Conservation (phyloP, 2,888 invertebrate species). For the Drosophila affinis region DNA sequence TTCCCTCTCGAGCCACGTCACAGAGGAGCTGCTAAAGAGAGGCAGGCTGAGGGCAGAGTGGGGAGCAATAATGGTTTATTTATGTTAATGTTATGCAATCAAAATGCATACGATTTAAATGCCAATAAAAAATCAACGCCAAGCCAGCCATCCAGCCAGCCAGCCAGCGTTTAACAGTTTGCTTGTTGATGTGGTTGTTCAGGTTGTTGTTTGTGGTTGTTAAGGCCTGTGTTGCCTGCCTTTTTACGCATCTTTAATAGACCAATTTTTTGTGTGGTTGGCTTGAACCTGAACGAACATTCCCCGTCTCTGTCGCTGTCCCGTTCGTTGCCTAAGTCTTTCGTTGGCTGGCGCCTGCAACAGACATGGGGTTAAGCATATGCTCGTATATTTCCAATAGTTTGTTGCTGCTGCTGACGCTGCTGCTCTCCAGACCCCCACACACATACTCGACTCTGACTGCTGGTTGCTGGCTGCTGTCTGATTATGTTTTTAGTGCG, state of each 20-base stretch:
- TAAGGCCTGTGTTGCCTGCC: constrained; percentile 55
- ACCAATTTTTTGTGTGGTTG: constrained; percentile 65
- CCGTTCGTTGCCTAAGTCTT: constrained; percentile 74
- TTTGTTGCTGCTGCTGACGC: constrained; percentile 70
- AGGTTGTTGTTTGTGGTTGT: constrained; percentile 33
- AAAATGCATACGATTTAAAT: constrained; percentile 81
- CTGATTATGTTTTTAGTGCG: constrained; percentile 80
- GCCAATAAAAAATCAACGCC: constrained; percentile 80
- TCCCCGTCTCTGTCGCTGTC: no score
- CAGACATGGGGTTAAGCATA: constrained; percentile 54
- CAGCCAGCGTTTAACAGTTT: constrained; percentile 65
- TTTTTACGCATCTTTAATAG: constrained; percentile 79
- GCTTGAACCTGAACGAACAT: background rate
- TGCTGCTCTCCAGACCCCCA: constrained; percentile 51
- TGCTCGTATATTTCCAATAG: constrained; percentile 71
- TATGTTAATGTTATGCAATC: constrained; percentile 82
- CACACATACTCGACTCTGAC: constrained; percentile 18
- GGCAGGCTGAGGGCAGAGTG: constrained; percentile 1
- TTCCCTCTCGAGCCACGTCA: constrained; percentile 70
- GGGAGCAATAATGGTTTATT: constrained; percentile 77
- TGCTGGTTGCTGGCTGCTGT: constrained; percentile 47
- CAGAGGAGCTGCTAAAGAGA: constrained; percentile 6
- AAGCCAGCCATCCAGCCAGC: constrained; percentile 56
- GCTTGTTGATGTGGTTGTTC: constrained; percentile 45
- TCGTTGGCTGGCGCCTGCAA: constrained; percentile 76